Evolutionary conservation across 2,113 vertebrate species (phyloP).

Genomic region (Henicopernis longicauda): DNA sequence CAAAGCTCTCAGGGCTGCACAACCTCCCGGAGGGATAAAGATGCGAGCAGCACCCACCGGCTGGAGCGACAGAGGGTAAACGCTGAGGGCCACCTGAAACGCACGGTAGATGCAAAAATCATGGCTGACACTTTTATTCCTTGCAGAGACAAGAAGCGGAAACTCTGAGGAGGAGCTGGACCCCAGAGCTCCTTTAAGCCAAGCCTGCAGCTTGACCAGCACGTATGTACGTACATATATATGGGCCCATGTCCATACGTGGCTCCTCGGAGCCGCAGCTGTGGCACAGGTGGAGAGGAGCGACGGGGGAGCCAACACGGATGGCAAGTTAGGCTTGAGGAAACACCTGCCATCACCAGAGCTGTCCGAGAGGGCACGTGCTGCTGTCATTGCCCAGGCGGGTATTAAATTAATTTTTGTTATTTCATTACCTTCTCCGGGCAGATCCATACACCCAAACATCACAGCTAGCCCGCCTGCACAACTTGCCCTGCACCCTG

Average conservation of each 20-base stretch:
- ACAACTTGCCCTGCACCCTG: background rate
- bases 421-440: background rate
- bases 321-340: background rate
- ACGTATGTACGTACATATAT: no score
- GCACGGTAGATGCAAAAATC: background rate
- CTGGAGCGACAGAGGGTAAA: background rate
- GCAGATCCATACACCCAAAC: background rate
- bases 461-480: background rate
- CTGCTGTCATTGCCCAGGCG: background rate
- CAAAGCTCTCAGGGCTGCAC: accelerated
- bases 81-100: accelerated
- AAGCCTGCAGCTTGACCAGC: background rate
- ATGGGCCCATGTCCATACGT: accelerated
- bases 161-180: background rate
- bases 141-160: background rate
- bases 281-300: background rate
- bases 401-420: background rate
- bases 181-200: background rate
- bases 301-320: accelerated
- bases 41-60: background rate
- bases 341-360: background rate
- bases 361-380: background rate
- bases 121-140: background rate
- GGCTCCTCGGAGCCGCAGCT: background rate
- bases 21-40: background rate